A percentile compares a stretch with the other conserved stretches of the same genome.
Evolutionary conservation across 2,113 vertebrate species (phyloP).

Genomic region (Cyprinus carpio): DNA sequence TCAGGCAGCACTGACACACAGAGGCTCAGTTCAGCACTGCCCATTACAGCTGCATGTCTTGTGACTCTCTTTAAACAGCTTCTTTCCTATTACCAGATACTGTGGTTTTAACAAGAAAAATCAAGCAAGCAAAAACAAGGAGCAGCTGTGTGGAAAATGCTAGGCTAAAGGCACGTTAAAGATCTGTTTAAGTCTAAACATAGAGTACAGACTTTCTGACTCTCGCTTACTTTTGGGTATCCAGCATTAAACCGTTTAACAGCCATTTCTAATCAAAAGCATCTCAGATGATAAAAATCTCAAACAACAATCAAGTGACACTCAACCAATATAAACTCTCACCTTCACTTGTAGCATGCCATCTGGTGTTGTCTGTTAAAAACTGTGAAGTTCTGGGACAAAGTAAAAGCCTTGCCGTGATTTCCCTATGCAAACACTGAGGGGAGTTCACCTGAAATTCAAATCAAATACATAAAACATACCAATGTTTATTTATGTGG

Average conservation of each 20-base stretch:
- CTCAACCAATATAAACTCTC: slow-evolving; percentile 14
- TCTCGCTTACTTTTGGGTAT: not conserved
- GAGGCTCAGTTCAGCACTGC: slow-evolving; percentile 55
- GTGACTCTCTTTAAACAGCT: slow-evolving; percentile 65
- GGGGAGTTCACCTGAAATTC: slow-evolving; percentile 66
- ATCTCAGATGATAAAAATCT: not conserved
- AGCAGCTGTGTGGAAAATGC: slow-evolving; percentile 48
- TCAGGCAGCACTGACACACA: slow-evolving; percentile 43
- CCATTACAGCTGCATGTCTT: slow-evolving; percentile 65
- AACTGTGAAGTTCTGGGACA: slow-evolving; percentile 49
- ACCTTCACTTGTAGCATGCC: slow-evolving; percentile 33
- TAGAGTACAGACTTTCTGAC: not conserved
- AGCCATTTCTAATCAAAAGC: slow-evolving; percentile 3
- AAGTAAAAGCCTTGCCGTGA: slow-evolving; percentile 61
- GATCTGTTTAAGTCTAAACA: slow-evolving; percentile 12
- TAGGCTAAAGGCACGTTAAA: slow-evolving; percentile 49
- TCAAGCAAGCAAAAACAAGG: not conserved
- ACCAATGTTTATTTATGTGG: slow-evolving; percentile 44
- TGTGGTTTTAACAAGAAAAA: slow-evolving; percentile 28
- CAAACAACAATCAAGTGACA: slow-evolving; percentile 3
- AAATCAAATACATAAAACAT: slow-evolving; percentile 57
- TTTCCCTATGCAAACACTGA: slow-evolving; percentile 77
- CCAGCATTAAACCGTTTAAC: not conserved
- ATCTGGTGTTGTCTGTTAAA: slow-evolving; percentile 59
- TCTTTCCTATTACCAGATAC: slow-evolving; percentile 34